Evolutionary conservation across 2,888 invertebrate genomes (phyloP), one percentile per base, ranked within the genome.

Genomic region (Limnephilus auricula): DNA sequence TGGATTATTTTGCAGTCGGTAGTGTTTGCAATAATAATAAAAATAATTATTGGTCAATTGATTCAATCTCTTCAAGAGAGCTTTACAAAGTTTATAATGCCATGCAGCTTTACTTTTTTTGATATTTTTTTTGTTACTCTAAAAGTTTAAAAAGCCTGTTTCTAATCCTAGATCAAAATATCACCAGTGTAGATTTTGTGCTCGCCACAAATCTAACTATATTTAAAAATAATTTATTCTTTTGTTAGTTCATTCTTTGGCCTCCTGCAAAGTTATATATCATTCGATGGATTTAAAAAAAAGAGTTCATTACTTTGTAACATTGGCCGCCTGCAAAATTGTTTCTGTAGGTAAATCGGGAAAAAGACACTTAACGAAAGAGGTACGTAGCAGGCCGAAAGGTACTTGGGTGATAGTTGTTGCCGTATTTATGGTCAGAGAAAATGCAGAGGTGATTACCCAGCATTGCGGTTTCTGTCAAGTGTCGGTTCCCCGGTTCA

Each of bases 391-490:
- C 6, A 65, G 65, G 65, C 25, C 25, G 65, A 5, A 4, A 25
- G 65, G 9, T 65, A 65, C 65, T 25, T 65, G 65, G 65, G 65
- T n/a, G 65, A 65, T 65, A 65, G 65, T 65, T n/a, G 37, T 40
- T 45, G 30, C 37, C 40, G 78, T 88, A 78, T 88, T 88, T 40
- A 88, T 88, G 87, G 87, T 79, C 34, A 88, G 79, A 34, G 87
- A 88, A 85, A 88, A 78, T 88, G 50, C 31, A 40, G 18, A 78
- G 65, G 65, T 34, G 32, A 88, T 37, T 87, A 32, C 31, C n/a
- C 50, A 37, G 65, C 50, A 65, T 90, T 88, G 90, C 90, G 90
- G 88, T 90, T 88, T 83, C 90, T 90, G 90, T 82, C 90, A 90
- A 78, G 83, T 40, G 82, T 82, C 79, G 40, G 84, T 86, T 79